These are phyloP conservation scores for Pararge aegeria DNA, from an alignment of 1,140 invertebrate species.

Conservation along the genomic window DNA sequence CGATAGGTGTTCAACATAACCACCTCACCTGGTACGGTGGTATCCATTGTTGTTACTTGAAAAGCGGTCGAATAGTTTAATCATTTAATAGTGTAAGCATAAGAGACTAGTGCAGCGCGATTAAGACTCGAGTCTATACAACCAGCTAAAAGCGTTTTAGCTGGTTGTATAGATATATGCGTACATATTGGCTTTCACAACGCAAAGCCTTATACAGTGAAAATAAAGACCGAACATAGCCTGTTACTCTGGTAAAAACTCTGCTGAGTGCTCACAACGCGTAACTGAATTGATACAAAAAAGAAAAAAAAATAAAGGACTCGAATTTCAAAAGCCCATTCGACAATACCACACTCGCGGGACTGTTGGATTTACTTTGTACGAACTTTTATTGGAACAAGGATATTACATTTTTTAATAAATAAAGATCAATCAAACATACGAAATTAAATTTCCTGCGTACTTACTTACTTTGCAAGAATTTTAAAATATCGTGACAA, in stretches of 20 bases:
- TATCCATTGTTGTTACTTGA: too few relatives aligned
- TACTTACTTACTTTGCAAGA: not conserved
- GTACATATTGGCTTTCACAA: not conserved
- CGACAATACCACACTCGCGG: constrained; percentile 17
- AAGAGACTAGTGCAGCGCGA: too few relatives aligned
- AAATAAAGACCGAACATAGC: constrained; percentile 7
- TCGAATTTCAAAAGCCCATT: constrained; percentile 13
- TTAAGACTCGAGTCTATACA: too few relatives aligned
- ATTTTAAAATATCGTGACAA: too few relatives aligned
- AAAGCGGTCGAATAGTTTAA: too few relatives aligned
- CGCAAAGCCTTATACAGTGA: constrained; percentile 9
- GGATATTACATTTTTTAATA: not conserved
- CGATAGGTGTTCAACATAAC: too few relatives aligned
- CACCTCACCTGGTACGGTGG: too few relatives aligned
- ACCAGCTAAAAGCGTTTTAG: too few relatives aligned
- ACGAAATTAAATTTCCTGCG: not conserved
- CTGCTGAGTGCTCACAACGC: constrained; percentile 5
- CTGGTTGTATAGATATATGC: too few relatives aligned
- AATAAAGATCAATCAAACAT: not conserved
- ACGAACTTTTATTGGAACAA: constrained; percentile 9
- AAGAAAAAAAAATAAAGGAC: constrained; percentile 4
- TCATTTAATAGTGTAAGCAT: too few relatives aligned
- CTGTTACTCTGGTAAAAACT: constrained; percentile 13
- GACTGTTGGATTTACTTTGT: constrained; percentile 15
- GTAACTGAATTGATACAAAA: constrained; percentile 14